phyloP scores from a whole-genome alignment of 2,797 vertebrate genomes.

The Poeciliopsis gracilis region DNA sequence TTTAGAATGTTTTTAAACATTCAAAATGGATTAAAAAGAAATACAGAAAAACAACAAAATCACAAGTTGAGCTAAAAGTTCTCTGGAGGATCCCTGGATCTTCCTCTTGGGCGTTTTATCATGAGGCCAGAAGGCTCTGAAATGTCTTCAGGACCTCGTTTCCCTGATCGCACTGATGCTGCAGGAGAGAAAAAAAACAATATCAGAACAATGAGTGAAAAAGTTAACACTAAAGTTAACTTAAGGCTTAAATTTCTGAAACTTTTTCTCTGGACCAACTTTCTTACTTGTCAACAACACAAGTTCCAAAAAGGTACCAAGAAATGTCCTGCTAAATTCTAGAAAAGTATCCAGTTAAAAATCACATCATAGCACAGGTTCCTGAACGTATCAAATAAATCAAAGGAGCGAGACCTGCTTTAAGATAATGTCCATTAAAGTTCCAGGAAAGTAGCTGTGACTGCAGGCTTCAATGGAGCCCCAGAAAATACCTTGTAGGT shows the following conservation, averaged over 20 bases:
- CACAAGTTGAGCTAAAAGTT: background rate
- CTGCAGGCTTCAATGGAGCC: background rate
- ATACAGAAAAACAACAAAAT: background rate
- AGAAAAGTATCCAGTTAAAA: background rate
- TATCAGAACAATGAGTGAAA: background rate
- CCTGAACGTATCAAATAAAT: background rate
- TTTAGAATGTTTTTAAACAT: background rate
- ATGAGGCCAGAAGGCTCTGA: background rate
- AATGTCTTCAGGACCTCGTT: slow-evolving; percentile 15
- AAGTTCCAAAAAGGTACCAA: background rate
- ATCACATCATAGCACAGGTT: background rate
- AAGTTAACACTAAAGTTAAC: background rate
- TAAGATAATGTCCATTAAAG: background rate
- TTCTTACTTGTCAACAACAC: background rate
- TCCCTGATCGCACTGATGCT: slow-evolving; percentile 43
- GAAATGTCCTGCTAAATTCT: background rate
- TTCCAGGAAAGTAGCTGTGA: background rate
- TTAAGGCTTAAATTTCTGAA: background rate
- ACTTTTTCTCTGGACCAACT: background rate
- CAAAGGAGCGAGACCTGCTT: background rate
- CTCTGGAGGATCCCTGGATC: rapidly evolving
- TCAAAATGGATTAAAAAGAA: slow-evolving; percentile 1
- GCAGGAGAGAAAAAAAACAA: slow-evolving; percentile 15
- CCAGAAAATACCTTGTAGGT: background rate
- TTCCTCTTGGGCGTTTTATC: slow-evolving; percentile 42